A percentile compares a stretch with the other conserved stretches of the same genome.
Conservation (phyloP, 1,140 invertebrate species). For the Sycophaga agraensis region DNA sequence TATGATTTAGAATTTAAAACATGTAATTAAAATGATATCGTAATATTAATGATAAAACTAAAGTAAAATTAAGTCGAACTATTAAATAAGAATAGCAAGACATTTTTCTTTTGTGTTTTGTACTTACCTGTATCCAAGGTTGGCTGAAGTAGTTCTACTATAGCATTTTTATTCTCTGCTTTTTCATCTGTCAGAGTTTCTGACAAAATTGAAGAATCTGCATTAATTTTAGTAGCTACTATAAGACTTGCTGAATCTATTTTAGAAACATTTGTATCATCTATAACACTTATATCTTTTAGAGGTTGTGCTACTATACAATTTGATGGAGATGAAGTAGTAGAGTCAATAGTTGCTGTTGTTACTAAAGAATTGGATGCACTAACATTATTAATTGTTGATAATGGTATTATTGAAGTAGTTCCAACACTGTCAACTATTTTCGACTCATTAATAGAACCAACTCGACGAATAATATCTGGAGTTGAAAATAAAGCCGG, state of each 20-base stretch:
- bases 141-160: conserved; percentile 44
- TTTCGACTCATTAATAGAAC: conserved; percentile 51
- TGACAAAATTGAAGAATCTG: conserved; percentile 42
- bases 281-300: conserved; percentile 32
- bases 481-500: conserved; percentile 74
- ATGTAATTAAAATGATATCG: too few relatives aligned
- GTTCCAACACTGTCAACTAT: conserved; percentile 45
- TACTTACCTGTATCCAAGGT: conserved; percentile 47
- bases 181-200: conserved; percentile 37
- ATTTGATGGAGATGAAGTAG: neutral
- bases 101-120: too few relatives aligned
- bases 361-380: neutral
- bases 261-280: conserved; percentile 27
- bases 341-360: neutral
- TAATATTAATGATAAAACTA: too few relatives aligned
- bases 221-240: conserved; percentile 29
- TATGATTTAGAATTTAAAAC: conserved; percentile 19
- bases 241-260: conserved; percentile 40
- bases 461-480: conserved; percentile 73
- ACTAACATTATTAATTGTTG: neutral
- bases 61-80: too few relatives aligned
- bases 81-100: too few relatives aligned
- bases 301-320: too few relatives aligned
- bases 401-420: conserved; percentile 13
- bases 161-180: conserved; percentile 36